Percentiles rank a stretch among this genome's conserved stretches.
These are phyloP conservation scores for Neodiprion virginianus DNA, from an alignment of 1,140 invertebrate species.

Conservation along the genomic window DNA sequence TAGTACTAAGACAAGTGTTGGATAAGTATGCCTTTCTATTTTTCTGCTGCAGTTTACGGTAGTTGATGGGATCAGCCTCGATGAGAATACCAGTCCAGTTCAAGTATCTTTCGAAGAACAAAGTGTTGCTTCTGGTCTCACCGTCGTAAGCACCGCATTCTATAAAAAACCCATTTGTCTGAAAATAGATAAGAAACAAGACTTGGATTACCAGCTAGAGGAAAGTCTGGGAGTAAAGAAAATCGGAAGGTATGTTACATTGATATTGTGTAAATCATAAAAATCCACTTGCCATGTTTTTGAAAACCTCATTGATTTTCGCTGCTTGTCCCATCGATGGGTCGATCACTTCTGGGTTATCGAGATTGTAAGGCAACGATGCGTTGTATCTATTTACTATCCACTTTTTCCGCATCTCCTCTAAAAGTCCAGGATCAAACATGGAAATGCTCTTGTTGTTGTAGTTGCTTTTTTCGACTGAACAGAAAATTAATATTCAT, in stretches of 20 bases:
- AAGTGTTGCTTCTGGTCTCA: slow-evolving; percentile 61
- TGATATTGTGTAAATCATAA: slow-evolving; percentile 11
- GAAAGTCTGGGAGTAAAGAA: neutral
- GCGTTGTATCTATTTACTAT: slow-evolving; percentile 35
- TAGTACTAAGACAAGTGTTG: slow-evolving; percentile 56
- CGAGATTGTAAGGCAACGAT: slow-evolving; percentile 38
- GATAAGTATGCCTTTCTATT: slow-evolving; percentile 56
- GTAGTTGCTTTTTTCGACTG: slow-evolving; percentile 33
- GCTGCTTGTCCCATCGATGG: slow-evolving; percentile 58
- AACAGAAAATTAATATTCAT: neutral
- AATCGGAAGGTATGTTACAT: slow-evolving; percentile 16
- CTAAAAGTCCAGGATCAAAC: slow-evolving; percentile 17
- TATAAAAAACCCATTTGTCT: slow-evolving; percentile 63
- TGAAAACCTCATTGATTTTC: slow-evolving; percentile 46
- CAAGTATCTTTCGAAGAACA: slow-evolving; percentile 56
- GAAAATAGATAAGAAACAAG: slow-evolving; percentile 27
- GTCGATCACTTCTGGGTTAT: slow-evolving; percentile 42
- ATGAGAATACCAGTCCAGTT: slow-evolving; percentile 63
- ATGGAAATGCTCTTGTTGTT: slow-evolving; percentile 30
- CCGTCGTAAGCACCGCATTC: slow-evolving; percentile 65
- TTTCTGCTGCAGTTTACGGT: slow-evolving; percentile 54
- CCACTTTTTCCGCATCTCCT: slow-evolving; percentile 36
- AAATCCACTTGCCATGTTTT: slow-evolving; percentile 42
- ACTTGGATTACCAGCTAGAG: slow-evolving; percentile 12
- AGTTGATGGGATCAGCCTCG: slow-evolving; percentile 64